Base-by-base conservation (phyloP, 2,888 invertebrate species). In the Eurytoma adleriae region DNA sequence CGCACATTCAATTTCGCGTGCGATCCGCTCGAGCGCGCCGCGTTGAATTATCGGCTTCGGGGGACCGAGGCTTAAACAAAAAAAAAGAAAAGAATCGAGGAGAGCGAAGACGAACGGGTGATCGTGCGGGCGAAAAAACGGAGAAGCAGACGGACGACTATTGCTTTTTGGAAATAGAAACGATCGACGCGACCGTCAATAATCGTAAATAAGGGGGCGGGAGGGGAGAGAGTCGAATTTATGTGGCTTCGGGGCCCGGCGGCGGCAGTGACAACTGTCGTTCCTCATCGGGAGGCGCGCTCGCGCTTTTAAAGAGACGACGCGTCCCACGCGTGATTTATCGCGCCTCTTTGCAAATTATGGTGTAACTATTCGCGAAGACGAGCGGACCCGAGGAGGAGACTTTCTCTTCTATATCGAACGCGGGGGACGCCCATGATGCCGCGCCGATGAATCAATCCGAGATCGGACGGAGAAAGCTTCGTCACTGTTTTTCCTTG, bases 371-470 rank as follows among this genome's bases (percentile, higher is more conserved):
- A 82, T 83, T 62, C 56, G 59, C 68, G 71, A 56, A 74, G 73
- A 62, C 68, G 59, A 79, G 54, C 69, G 69, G 56, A 18, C 10
- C 30, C 40, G 48, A n/a, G 18, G 27, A 16, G 27, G 16, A 18
- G 12, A 83, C 84, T 84, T 85, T 84, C 84, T 83, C 83, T 81
- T 83, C 59, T 73, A 48, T 52, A 61, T 76, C 75, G 67, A 59
- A 30, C 64, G 73, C 16, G 59, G 52, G 77, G 48, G 64, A 78
- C 70, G 75, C 78, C 40, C 40, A 83, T 82, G 83, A 83, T 82
- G 83, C 79, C 78, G 69, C 77, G 75, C 56, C 82, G 82, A 82
- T 81, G 82, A 78, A 82, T 85, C 78, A 83, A 85, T 79, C 70
- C 57, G 54, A 52, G 18, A 20, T 18, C 16, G 16, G 64, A 66